phyloP scores from a whole-genome alignment of 2,113 vertebrate species.

The Albula goreensis region DNA sequence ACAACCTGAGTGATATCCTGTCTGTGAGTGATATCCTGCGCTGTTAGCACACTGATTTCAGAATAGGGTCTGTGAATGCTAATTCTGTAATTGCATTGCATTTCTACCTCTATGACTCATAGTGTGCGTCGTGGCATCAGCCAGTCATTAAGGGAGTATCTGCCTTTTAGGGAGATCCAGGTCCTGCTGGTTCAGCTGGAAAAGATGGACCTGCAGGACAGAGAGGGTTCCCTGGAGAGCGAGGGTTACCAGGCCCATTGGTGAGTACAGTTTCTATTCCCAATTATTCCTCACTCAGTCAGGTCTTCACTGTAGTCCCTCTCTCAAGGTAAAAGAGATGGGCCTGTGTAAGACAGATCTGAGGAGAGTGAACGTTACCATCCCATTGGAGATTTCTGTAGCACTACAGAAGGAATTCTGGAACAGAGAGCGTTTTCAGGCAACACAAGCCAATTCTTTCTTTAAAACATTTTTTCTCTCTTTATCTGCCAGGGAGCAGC shows the following conservation, averaged over 20 bases:
- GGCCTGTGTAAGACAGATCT: no score
- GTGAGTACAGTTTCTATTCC: slow-evolving; percentile 64
- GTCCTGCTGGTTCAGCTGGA: slow-evolving; percentile 79
- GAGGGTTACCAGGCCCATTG: slow-evolving; percentile 83
- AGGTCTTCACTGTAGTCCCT: background rate
- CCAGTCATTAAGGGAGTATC: background rate
- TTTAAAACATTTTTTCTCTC: background rate
- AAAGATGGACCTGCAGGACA: slow-evolving; percentile 88
- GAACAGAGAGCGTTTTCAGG: background rate
- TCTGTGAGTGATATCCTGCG: no score
- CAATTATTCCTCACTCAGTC: no score
- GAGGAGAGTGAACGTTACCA: background rate
- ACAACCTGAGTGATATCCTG: no score
- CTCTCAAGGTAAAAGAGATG: no score
- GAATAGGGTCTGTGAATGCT: no score
- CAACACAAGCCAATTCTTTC: slow-evolving; percentile 10
- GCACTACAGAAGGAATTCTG: background rate
- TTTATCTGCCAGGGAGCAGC: slow-evolving; percentile 75
- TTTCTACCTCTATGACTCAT: no score
- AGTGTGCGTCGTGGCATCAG: no score
- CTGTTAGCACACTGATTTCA: no score
- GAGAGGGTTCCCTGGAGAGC: slow-evolving; percentile 88
- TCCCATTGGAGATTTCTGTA: no score
- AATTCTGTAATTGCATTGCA: no score
- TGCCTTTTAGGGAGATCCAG: slow-evolving; percentile 84